Base-by-base conservation (phyloP, 2,888 invertebrate genomes). In the Steinernema scapterisci region DNA sequence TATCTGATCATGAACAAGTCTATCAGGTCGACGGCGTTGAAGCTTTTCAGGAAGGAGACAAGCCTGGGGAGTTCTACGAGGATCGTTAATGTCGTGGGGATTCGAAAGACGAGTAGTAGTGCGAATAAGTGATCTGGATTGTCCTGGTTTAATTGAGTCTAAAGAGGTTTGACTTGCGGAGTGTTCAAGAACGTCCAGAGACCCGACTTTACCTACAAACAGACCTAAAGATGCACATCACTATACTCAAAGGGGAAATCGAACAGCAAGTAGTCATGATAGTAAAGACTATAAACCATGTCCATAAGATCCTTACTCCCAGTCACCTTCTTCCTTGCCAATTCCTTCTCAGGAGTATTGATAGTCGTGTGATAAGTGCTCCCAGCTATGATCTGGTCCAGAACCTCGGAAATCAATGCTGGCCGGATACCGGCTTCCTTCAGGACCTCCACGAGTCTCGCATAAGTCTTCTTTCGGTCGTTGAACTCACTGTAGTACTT, bases 191-290 rank as follows among this genome's bases (percentile, higher is more conserved):
- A n/a, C n/a, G n/a, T n/a, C n/a, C n/a, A n/a, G n/a, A n/a, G n/a
- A n/a, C n/a, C n/a, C n/a, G n/a, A n/a, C n/a, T n/a, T n/a, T n/a
- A n/a, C n/a, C n/a, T n/a, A n/a, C n/a, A n/a, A n/a, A n/a, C n/a
- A n/a, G n/a, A n/a, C n/a, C n/a, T n/a, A 38, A 38, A 38, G 5
- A 38, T 38, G 38, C 5, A 38, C 38, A 38, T 38, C 38, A 3
- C 9, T 38, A 16, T 48, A 48, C 48, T 16, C n/a, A 19, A 48
- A 48, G 3, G 44, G n/a, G 71, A 77, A 80, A 0, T 79, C 80
- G 45, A 80, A 80, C 9, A 80, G 45, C 1, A 79, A n/a, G 72
- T 78, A 80, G 63, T 80, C 80, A 23, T 75, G 78, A 72, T 79
- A 80, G 46, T 78, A 80, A 76, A 80, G 76, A 44, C 78, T 76